These are phyloP conservation scores for Meda fulgida DNA, from an alignment of 2,797 vertebrate species.

Conservation along the genomic window DNA sequence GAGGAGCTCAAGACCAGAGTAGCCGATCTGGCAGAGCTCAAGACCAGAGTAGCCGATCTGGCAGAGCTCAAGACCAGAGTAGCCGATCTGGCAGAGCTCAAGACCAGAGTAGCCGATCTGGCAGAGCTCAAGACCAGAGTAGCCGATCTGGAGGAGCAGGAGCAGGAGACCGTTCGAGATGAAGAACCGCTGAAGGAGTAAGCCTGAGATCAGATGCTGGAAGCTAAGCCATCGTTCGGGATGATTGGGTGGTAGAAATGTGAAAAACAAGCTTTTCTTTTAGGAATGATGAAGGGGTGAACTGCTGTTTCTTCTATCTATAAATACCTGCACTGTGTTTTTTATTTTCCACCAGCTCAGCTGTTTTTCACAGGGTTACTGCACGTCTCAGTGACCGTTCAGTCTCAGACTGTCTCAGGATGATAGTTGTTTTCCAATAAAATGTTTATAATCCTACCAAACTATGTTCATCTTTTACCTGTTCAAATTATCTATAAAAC, in stretches of 20 bases:
- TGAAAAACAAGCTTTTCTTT: conserved; percentile 12
- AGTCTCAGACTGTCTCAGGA: conserved; percentile 40
- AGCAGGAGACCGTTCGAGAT: conserved; percentile 50
- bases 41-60: conserved; percentile 70
- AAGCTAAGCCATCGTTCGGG: not conserved
- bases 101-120: conserved; percentile 67
- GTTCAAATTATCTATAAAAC: not conserved
- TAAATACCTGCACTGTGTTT: conserved; percentile 76
- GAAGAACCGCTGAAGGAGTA: conserved; percentile 81
- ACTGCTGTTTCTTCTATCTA: conserved; percentile 73
- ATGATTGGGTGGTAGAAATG: not conserved
- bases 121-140: conserved; percentile 71
- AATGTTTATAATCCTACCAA: conserved; percentile 42
- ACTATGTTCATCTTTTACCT: not conserved
- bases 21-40: conserved; percentile 62
- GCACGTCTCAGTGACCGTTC: conserved; percentile 34
- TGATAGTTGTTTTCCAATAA: conserved; percentile 56
- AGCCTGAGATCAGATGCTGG: not conserved
- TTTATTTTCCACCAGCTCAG: conserved; percentile 13
- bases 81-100: conserved; percentile 62
- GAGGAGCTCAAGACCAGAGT: conserved; percentile 75
- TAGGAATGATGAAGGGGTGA: conserved; percentile 45
- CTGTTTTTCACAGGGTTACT: conserved; percentile 34
- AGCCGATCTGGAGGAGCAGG: conserved; percentile 69
- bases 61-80: conserved; percentile 75